Conservation (phyloP, 2,113 vertebrate genomes). For the Accipiter cooperii region DNA sequence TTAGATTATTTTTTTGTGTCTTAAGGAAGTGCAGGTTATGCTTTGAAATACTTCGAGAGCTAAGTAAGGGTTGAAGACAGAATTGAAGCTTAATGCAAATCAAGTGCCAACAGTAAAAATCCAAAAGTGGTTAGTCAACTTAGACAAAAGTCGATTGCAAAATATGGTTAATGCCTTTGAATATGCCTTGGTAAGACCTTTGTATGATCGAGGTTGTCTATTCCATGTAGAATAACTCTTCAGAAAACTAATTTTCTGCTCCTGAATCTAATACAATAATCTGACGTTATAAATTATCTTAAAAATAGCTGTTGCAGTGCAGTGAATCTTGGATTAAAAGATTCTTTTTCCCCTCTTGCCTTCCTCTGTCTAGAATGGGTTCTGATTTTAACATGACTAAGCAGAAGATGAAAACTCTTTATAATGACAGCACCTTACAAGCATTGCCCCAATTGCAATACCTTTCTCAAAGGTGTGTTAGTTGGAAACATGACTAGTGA, state of each 20-base stretch:
- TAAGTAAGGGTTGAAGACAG: background rate
- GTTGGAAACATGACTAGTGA: background rate
- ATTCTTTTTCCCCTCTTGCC: background rate
- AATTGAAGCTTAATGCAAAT: background rate
- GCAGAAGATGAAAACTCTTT: background rate
- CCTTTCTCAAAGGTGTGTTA: background rate
- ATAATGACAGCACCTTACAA: background rate
- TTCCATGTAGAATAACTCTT: background rate
- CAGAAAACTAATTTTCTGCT: background rate
- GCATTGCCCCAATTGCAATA: background rate
- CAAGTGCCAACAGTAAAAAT: background rate
- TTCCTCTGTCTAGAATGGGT: background rate
- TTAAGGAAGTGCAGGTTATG: background rate
- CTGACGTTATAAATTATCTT: background rate
- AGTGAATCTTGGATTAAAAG: background rate
- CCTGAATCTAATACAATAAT: background rate
- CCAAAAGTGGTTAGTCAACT: background rate
- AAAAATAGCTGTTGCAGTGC: background rate
- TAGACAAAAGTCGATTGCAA: background rate
- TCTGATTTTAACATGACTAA: background rate
- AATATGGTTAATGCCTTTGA: background rate
- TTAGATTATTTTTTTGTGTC: background rate
- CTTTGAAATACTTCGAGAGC: background rate
- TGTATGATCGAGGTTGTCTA: background rate
- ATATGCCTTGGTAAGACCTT: background rate